phyloP scores from a whole-genome alignment of 2,797 vertebrate species.

The Coracias cyanogaster region DNA sequence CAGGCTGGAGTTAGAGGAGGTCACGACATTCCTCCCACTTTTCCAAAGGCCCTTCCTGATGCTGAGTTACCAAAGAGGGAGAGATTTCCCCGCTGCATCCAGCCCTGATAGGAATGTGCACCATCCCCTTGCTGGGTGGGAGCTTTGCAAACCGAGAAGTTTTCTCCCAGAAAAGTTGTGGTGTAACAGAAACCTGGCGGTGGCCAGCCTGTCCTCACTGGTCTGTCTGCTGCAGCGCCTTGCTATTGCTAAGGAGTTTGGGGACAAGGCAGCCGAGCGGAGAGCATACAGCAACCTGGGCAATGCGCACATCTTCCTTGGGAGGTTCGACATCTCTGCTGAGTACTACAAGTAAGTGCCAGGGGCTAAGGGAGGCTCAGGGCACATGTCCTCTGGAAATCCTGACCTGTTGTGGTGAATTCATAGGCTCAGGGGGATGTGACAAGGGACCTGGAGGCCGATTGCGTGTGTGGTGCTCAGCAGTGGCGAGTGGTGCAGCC shows the following conservation, averaged over 20 bases:
- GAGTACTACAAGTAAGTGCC: constrained; percentile 94
- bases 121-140: fast-evolving
- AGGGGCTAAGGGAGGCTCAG: not conserved
- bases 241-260: constrained; percentile 97
- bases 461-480: not conserved
- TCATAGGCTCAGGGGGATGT: not conserved
- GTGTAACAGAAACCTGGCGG: fast-evolving
- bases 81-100: not conserved
- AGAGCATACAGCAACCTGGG: constrained; percentile 97
- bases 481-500: fast-evolving
- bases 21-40: fast-evolving
- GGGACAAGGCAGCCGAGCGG: constrained; percentile 94
- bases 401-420: not conserved
- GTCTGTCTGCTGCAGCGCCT: constrained; percentile 83
- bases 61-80: not conserved
- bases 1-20: not conserved
- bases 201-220: not conserved
- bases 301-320: constrained; percentile 95
- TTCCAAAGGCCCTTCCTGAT: not conserved
- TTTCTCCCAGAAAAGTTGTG: not conserved
- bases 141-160: not conserved
- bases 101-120: fast-evolving
- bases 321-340: constrained; percentile 91
- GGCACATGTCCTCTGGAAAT: not conserved
- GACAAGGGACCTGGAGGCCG: not conserved